phyloP scores from a whole-genome alignment of 2,113 vertebrate species.

The Delphinus delphis region DNA sequence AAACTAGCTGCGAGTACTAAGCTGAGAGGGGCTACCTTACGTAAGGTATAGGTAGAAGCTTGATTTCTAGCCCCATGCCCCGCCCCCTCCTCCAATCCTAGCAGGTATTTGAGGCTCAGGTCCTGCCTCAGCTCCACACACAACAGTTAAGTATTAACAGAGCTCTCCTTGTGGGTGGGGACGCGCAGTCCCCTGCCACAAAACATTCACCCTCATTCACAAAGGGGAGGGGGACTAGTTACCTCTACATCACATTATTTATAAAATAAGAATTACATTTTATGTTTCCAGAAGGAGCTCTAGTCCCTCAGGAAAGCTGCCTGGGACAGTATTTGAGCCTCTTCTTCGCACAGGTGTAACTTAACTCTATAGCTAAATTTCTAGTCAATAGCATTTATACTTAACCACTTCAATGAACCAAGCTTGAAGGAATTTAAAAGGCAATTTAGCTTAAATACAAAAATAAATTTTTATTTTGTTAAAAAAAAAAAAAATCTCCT shows the following conservation, averaged over 20 bases:
- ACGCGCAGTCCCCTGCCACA: constrained; percentile 1
- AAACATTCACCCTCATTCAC: constrained; percentile 52
- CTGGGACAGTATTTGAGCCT: neutral
- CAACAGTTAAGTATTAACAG: neutral
- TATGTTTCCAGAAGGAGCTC: constrained; percentile 44
- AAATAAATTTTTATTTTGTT: constrained; percentile 89
- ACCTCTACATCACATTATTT: constrained; percentile 75
- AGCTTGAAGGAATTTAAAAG: constrained; percentile 92
- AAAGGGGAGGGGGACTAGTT: neutral
- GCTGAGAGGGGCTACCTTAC: constrained; percentile 1
- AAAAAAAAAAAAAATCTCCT: constrained; percentile 77
- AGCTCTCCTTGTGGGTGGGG: neutral
- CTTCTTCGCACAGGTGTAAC: constrained; percentile 18
- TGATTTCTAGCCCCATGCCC: neutral
- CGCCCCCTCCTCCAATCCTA: neutral
- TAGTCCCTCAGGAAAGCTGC: constrained; percentile 40
- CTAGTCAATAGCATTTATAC: constrained; percentile 63
- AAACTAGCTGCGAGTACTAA: neutral
- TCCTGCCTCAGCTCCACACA: neutral
- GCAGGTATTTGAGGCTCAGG: neutral
- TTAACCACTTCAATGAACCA: constrained; percentile 86
- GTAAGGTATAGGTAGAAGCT: neutral
- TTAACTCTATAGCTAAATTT: constrained; percentile 47
- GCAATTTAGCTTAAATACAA: constrained; percentile 92
- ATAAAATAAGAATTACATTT: constrained; percentile 62